phyloP scores from a whole-genome alignment of 2,888 invertebrate genomes.

The Steinernema carpocapsae region DNA sequence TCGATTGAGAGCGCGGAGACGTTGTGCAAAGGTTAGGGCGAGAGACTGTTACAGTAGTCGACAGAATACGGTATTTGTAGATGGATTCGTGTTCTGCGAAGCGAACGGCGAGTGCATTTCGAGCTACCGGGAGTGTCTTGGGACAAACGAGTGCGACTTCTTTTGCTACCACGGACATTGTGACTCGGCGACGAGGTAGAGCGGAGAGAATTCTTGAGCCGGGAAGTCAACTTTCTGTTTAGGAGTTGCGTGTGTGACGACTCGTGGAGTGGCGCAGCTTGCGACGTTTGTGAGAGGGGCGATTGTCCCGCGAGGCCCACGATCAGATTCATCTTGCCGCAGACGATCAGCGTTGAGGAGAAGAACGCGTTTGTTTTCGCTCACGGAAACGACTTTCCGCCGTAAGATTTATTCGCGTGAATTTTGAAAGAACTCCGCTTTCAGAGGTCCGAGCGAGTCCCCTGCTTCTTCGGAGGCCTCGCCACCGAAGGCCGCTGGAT shows the following conservation, averaged over 20 bases:
- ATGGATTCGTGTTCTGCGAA: slow-evolving; percentile 8
- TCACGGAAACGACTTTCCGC: slow-evolving; percentile 41
- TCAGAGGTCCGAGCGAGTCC: slow-evolving; percentile 4
- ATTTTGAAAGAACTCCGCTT: not conserved
- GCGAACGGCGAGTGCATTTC: slow-evolving; percentile 22
- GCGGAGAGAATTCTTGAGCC: not conserved
- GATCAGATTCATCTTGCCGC: slow-evolving; percentile 43
- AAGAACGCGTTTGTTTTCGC: slow-evolving; percentile 39
- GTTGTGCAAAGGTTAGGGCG: not conserved
- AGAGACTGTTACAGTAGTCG: not conserved
- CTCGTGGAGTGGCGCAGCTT: slow-evolving; percentile 59
- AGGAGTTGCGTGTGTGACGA: slow-evolving; percentile 53
- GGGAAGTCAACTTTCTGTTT: slow-evolving; percentile 5
- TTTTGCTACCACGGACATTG: slow-evolving; percentile 60
- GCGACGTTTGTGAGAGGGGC: slow-evolving; percentile 55
- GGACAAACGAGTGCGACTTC: slow-evolving; percentile 50
- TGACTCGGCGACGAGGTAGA: slow-evolving; percentile 46
- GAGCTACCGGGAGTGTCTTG: slow-evolving; percentile 9
- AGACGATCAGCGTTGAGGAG: slow-evolving; percentile 37
- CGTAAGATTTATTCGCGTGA: not conserved
- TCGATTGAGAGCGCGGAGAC: slow-evolving; percentile 11
- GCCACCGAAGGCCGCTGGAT: slow-evolving; percentile 44
- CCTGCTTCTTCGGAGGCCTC: slow-evolving; percentile 41
- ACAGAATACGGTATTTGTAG: slow-evolving; percentile 8
- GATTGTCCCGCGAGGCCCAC: slow-evolving; percentile 38